These are phyloP conservation scores for Chaetops frenatus DNA, from an alignment of 2,113 vertebrate genomes.

Conservation along the genomic window DNA sequence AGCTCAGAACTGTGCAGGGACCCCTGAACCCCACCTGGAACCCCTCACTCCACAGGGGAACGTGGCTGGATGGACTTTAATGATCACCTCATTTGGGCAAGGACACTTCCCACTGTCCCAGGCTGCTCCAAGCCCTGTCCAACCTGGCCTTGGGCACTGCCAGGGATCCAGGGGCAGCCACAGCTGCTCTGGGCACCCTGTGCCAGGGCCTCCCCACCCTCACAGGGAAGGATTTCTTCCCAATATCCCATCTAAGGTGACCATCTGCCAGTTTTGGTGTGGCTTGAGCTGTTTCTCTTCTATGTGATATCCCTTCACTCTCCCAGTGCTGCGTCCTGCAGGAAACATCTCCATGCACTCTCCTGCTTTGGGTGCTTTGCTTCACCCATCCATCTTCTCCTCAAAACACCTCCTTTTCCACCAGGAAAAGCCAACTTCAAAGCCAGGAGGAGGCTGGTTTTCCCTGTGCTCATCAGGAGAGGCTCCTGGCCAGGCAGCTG, in stretches of 20 bases:
- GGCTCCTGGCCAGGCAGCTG: neutral
- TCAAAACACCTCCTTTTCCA: neutral
- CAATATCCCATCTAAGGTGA: neutral
- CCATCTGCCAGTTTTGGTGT: neutral
- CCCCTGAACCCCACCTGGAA: neutral
- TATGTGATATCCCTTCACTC: rapidly evolving
- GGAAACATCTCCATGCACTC: neutral
- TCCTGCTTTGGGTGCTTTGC: neutral
- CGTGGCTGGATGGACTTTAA: neutral
- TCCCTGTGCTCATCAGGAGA: neutral
- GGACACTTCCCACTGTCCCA: neutral
- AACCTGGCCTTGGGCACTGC: rapidly evolving
- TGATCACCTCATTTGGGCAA: neutral
- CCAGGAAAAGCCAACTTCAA: neutral
- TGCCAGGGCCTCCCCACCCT: neutral
- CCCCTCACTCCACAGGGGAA: rapidly evolving
- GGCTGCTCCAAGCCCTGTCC: rapidly evolving
- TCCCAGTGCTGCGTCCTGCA: rapidly evolving
- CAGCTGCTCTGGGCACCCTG: neutral
- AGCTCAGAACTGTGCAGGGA: rapidly evolving
- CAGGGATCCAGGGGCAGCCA: neutral
- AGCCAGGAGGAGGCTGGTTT: neutral
- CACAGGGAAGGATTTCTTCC: neutral
- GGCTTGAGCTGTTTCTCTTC: neutral
- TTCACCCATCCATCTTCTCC: neutral